A percentile compares a stretch with the other conserved stretches of the same genome.
phyloP scores from a whole-genome alignment of 1,140 invertebrate genomes.

The Ridgeia piscesae region DNA sequence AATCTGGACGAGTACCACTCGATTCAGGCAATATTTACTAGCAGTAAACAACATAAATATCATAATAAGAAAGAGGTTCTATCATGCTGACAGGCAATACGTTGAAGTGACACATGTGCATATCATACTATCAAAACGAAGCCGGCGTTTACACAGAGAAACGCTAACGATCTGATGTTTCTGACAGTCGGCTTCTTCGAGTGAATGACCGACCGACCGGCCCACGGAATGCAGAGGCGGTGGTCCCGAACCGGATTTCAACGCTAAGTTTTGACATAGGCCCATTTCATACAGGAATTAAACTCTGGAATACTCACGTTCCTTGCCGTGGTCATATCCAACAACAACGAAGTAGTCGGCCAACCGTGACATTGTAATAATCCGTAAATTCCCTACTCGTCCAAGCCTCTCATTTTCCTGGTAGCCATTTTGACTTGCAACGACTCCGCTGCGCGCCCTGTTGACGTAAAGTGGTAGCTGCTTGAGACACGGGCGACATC shows the following conservation, averaged over 20 bases:
- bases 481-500: not conserved
- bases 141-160: not conserved
- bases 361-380: conserved; percentile 77
- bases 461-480: not conserved
- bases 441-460: not conserved
- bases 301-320: conserved; percentile 74
- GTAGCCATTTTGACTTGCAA: conserved; percentile 5
- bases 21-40: not conserved
- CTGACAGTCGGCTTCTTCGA: not conserved
- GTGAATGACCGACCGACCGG: not conserved
- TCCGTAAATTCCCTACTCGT: not conserved
- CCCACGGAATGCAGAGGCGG: not conserved
- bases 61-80: not conserved
- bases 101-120: not conserved
- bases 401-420: not conserved
- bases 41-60: not conserved
- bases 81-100: not conserved
- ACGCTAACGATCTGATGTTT: not conserved
- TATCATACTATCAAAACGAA: not conserved
- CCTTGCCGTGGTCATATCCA: conserved; percentile 96
- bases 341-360: conserved; percentile 98
- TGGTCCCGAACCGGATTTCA: not conserved
- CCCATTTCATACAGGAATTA: not conserved
- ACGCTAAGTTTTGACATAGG: not conserved
- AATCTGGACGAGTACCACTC: not conserved